Evolutionary conservation across 2,888 invertebrate species (phyloP).

Genomic region (Cheilosia scutellata): DNA sequence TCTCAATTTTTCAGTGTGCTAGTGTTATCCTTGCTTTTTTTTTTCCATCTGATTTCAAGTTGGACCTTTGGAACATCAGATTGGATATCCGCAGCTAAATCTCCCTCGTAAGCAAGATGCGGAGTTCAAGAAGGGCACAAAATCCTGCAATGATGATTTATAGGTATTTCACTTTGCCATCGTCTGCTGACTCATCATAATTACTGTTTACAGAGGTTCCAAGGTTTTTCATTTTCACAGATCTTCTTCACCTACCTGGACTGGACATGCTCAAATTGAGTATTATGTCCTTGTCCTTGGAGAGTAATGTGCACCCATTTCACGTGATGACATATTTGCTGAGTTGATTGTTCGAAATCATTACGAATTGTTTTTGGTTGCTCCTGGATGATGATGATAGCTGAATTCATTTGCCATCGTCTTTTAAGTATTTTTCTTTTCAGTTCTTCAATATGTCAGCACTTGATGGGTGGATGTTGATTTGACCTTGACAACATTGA

Average conservation of each 20-base stretch:
- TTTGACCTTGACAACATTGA: constrained; percentile 33
- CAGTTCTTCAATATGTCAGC: constrained; percentile 41
- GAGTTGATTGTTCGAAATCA: constrained; percentile 62
- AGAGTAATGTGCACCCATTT: constrained; percentile 52
- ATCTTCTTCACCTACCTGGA: constrained; percentile 62
- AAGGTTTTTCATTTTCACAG: constrained; percentile 10
- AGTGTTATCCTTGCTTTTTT: constrained; percentile 1
- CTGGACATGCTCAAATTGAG: constrained; percentile 63
- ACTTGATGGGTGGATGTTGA: constrained; percentile 39
- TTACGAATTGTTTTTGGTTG: constrained; percentile 52
- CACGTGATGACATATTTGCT: constrained; percentile 53
- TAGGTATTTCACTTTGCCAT: constrained; percentile 24
- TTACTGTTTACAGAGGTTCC: constrained; percentile 29
- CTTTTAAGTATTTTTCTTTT: background rate
- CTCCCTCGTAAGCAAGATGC: too few relatives aligned
- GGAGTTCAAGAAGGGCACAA: too few relatives aligned
- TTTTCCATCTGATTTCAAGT: constrained; percentile 34
- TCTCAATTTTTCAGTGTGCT: constrained; percentile 41
- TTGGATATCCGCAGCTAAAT: too few relatives aligned
- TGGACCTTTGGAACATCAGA: constrained; percentile 21
- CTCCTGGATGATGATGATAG: constrained; percentile 31
- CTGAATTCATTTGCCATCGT: constrained; percentile 42
- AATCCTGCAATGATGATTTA: constrained; percentile 51
- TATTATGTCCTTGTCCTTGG: constrained; percentile 54
- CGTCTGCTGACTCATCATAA: constrained; percentile 63